These are phyloP conservation scores for Pteropus alecto DNA, from an alignment of 2,113 vertebrate species.

Conservation along the genomic window DNA sequence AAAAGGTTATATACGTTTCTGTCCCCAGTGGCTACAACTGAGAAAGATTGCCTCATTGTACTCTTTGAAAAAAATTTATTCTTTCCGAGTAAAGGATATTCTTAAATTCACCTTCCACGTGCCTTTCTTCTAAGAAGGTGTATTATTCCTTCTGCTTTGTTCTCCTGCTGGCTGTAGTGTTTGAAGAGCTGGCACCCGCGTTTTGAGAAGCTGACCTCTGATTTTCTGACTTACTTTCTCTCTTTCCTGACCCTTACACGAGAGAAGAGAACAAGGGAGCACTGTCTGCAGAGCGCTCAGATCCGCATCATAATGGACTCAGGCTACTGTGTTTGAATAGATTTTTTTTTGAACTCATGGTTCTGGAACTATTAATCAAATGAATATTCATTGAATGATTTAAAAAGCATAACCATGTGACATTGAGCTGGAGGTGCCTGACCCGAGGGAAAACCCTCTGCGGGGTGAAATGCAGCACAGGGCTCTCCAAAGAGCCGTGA, in stretches of 20 bases:
- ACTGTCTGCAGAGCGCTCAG: not conserved
- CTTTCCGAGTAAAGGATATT: not conserved
- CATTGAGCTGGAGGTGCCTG: slow-evolving; percentile 39
- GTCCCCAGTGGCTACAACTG: not conserved
- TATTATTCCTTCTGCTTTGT: slow-evolving; percentile 33
- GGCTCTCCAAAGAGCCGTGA: slow-evolving; percentile 33
- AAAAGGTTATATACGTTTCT: not conserved
- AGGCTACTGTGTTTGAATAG: not conserved
- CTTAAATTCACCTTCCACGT: not conserved
- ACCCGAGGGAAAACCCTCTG: not conserved
- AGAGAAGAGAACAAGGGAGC: not conserved
- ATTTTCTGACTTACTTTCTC: not conserved
- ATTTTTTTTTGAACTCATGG: not conserved
- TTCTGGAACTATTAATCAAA: slow-evolving; percentile 54
- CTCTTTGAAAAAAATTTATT: not conserved
- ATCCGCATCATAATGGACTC: not conserved
- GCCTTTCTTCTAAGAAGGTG: not conserved
- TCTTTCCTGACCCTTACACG: not conserved
- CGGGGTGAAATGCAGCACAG: not conserved
- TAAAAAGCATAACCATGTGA: slow-evolving; percentile 8
- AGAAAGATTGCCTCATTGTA: not conserved
- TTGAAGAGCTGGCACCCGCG: not conserved
- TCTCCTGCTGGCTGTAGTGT: not conserved
- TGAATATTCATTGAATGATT: slow-evolving; percentile 54
- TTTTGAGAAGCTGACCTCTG: slow-evolving; percentile 41